These are phyloP conservation scores for Lasioglossum morio DNA, from an alignment of 2,888 invertebrate species.

Conservation along the genomic window DNA sequence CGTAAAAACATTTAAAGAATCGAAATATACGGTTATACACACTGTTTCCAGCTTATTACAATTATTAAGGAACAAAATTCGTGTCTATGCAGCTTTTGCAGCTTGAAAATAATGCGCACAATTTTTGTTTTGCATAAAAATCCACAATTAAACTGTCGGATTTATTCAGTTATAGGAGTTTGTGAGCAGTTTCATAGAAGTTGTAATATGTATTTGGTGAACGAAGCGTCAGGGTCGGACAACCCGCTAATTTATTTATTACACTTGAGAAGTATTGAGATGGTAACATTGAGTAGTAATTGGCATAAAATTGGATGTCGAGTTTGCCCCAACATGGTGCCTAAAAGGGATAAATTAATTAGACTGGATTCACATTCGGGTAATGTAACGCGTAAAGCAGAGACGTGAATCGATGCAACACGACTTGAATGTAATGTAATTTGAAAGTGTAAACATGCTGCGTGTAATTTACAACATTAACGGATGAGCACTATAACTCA, in stretches of 20 bases:
- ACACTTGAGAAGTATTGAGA: not conserved
- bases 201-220: not conserved
- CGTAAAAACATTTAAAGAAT: not conserved
- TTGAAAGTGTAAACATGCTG: not conserved
- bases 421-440: not conserved
- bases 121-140: not conserved
- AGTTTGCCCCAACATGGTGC: not conserved
- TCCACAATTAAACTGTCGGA: not conserved
- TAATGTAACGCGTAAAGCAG: conserved; percentile 12
- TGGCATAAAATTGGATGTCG: not conserved
- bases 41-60: not conserved
- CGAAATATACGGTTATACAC: not conserved
- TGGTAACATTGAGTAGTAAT: not conserved
- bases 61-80: not conserved
- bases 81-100: not conserved
- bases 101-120: not conserved
- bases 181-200: not conserved
- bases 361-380: not conserved
- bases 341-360: not conserved
- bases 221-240: not conserved
- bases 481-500: not conserved
- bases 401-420: not conserved
- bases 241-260: not conserved
- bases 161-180: not conserved
- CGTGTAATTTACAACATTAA: conserved; percentile 1